phyloP scores from a whole-genome alignment of 2,797 vertebrate species.

The Amblyraja radiata region DNA sequence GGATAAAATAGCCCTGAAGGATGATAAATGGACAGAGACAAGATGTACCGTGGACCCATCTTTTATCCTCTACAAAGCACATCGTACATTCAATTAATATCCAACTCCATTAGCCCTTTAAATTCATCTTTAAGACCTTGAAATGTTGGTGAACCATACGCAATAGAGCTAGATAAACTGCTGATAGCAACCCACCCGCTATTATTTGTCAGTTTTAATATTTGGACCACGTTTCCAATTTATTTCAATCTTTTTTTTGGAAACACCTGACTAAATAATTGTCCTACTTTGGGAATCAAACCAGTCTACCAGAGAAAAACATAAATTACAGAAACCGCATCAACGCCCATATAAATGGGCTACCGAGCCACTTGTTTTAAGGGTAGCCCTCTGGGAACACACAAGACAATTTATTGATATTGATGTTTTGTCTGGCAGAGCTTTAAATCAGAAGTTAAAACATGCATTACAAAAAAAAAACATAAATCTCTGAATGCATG shows the following conservation, averaged over 20 bases:
- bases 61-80: neutral
- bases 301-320: constrained; percentile 10
- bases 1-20: constrained; percentile 22
- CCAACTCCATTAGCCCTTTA: neutral
- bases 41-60: neutral
- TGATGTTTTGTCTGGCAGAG: neutral
- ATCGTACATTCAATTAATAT: neutral
- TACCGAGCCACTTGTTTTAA: neutral
- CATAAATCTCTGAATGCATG: neutral
- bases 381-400: neutral
- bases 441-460: constrained; percentile 30
- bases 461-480: neutral
- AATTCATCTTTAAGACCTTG: neutral
- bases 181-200: neutral
- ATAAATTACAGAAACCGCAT: neutral
- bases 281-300: constrained; percentile 22
- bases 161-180: neutral
- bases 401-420: constrained; percentile 21
- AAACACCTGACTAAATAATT: constrained; percentile 27
- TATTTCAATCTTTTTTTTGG: neutral
- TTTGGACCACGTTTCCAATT: constrained; percentile 19
- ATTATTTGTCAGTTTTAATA: constrained; percentile 18
- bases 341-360: neutral
- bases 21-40: constrained; percentile 2
- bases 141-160: neutral